These are phyloP conservation scores for Bellardia bayeri DNA, from an alignment of 2,888 invertebrate species.

Conservation along the genomic window DNA sequence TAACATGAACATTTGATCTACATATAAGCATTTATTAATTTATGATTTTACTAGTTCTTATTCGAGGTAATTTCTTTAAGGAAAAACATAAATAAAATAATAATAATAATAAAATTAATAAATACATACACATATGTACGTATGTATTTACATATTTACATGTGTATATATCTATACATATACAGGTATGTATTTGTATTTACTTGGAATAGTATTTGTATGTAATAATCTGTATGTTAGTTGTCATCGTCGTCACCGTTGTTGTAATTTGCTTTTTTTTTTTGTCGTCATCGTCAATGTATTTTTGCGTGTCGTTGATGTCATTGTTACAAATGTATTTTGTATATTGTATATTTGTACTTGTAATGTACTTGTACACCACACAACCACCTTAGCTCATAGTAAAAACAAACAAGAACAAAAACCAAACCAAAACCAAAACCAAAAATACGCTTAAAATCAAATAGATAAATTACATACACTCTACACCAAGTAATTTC, in stretches of 20 bases:
- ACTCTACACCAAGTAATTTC: slow-evolving; percentile 60
- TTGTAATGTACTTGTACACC: slow-evolving; percentile 48
- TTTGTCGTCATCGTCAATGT: slow-evolving; percentile 73
- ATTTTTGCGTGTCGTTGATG: slow-evolving; percentile 74
- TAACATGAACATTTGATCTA: neutral
- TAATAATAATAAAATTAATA: slow-evolving; percentile 5
- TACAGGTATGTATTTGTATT: slow-evolving; percentile 1
- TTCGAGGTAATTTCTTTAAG: slow-evolving; percentile 11
- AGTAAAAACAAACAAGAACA: slow-evolving; percentile 74
- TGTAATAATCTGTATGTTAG: slow-evolving; percentile 51
- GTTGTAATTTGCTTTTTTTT: slow-evolving; percentile 64
- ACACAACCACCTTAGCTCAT: slow-evolving; percentile 67
- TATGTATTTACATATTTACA: neutral
- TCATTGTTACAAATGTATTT: slow-evolving; percentile 73
- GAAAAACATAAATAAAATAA: slow-evolving; percentile 17
- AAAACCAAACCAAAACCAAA: slow-evolving; percentile 71
- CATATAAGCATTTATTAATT: neutral
- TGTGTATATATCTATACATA: too few relatives aligned
- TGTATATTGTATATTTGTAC: slow-evolving; percentile 62
- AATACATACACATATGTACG: neutral
- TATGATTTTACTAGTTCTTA: neutral
- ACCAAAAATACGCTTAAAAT: slow-evolving; percentile 76
- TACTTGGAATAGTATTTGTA: slow-evolving; percentile 7
- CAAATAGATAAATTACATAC: slow-evolving; percentile 69
- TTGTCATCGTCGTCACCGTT: slow-evolving; percentile 50